Percentiles rank a stretch among this genome's conserved stretches.
phyloP scores from a whole-genome alignment of 1,140 invertebrate species.

The Drosophila murphyi region DNA sequence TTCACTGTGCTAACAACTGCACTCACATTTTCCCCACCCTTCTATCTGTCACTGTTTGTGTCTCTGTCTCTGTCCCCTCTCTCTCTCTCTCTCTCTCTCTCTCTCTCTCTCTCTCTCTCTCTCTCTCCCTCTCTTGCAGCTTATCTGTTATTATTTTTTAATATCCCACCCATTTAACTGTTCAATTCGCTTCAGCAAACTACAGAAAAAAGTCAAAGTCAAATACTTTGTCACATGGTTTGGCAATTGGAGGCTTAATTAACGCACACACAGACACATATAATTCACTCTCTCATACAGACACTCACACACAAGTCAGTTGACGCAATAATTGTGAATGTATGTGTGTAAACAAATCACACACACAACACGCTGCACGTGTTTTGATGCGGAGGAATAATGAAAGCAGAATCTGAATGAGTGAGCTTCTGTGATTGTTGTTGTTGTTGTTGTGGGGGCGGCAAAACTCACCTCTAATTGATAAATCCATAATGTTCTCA shows the following conservation, averaged over 20 bases:
- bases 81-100: background rate
- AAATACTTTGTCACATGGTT: constrained; percentile 77
- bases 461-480: constrained; percentile 67
- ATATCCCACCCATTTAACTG: constrained; percentile 50
- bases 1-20: constrained; percentile 26
- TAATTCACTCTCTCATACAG: constrained; percentile 12
- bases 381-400: constrained; percentile 30
- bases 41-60: background rate
- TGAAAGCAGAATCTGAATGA: constrained; percentile 47
- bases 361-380: constrained; percentile 59
- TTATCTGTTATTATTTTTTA: constrained; percentile 22
- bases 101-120: background rate
- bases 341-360: constrained; percentile 65
- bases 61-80: background rate
- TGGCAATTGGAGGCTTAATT: constrained; percentile 50
- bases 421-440: constrained; percentile 2
- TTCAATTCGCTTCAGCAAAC: constrained; percentile 29
- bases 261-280: constrained; percentile 26
- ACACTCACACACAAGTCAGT: constrained; percentile 21
- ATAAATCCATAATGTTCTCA: constrained; percentile 76
- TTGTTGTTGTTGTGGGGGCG: background rate
- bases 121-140: background rate
- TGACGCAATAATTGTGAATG: constrained; percentile 17
- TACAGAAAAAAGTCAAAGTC: constrained; percentile 52
- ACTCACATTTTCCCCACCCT: background rate